Base-by-base conservation (phyloP, 2,113 vertebrate species). In the Felis chaus region DNA sequence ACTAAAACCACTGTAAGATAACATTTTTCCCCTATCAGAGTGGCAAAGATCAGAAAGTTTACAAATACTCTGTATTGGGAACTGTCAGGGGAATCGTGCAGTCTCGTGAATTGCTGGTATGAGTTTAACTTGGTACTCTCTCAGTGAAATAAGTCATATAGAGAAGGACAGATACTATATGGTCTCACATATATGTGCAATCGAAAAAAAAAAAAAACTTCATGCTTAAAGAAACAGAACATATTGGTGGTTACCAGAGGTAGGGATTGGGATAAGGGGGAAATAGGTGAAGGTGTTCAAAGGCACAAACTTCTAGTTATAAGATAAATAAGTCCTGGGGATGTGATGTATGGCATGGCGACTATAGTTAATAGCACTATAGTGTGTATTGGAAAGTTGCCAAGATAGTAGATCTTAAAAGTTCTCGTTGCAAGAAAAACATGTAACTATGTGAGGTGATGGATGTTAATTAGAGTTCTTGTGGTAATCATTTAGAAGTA, bases 1-100 rank as follows among this genome's bases (percentile, higher is more conserved):
- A 82, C 81, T 86, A 91, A 85, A 86, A 86, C 23, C 94, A 87
- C 25, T 76, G 3, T 45, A 50, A 87, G 55, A 80, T 65, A 94
- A 53, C 13, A 25, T 93, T 81, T 90, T 66, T 31, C 41, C 84
- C 12, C 50, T 69, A 33, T 82, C 14, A 69, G 5, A 36, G 36
- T 82, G n/a, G 5, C 69, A 69, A 27, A 69, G 31, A 69, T 69
- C 68, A 82, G 74, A 90, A 89, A 85, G 16, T 27, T 73, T 79
- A 33, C 68, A 79, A 76, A 33, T 45, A 85, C 48, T 89, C 16
- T 66, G 4, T 84, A n/a, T 25, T 92, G 23, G 39, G 36, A 57
- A 36, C 12, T 53, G 29, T 74, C 27, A 92, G 80, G 13, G 53
- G 16, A 96, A 92, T 92, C 68, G 83, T 31, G n/a, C 13, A 61